Percentiles rank a stretch among this genome's conserved stretches.
Conservation (phyloP, 2,888 invertebrate species). For the Phymatocera aterrima region DNA sequence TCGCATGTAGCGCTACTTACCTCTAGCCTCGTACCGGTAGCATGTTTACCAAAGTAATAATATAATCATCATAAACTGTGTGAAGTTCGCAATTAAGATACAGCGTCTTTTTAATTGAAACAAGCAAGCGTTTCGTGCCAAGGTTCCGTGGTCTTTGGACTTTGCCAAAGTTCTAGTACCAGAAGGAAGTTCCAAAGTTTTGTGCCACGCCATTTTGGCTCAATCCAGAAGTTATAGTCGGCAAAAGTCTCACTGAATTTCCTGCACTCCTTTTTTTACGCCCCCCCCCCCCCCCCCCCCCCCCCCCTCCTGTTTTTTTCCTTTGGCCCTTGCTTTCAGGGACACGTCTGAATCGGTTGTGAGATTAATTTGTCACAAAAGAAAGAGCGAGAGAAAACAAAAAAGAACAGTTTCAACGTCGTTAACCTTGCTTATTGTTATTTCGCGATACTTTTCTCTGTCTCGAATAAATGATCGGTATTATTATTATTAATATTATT, state of each 20-base stretch:
- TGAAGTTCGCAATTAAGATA: slow-evolving; percentile 26
- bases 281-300: neutral
- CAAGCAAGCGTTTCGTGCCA: slow-evolving; percentile 16
- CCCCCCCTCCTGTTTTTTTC: neutral
- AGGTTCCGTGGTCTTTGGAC: slow-evolving; percentile 14
- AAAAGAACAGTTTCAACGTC: too few relatives aligned
- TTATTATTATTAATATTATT: too few relatives aligned
- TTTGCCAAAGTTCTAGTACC: too few relatives aligned
- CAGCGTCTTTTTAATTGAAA: slow-evolving; percentile 28
- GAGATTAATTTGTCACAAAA: too few relatives aligned
- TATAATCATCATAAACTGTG: neutral
- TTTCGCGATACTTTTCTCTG: too few relatives aligned
- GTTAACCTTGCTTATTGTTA: too few relatives aligned
- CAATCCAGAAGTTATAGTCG: neutral
- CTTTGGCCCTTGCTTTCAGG: neutral
- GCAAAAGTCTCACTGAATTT: neutral
- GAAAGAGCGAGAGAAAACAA: too few relatives aligned
- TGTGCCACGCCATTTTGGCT: neutral
- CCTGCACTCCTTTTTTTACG: neutral
- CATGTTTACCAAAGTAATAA: too few relatives aligned
- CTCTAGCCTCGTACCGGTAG: neutral
- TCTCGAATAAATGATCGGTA: too few relatives aligned
- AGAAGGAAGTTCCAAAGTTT: neutral
- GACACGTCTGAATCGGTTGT: neutral
- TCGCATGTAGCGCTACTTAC: neutral